Evolutionary conservation across 2,797 vertebrate genomes (phyloP), one percentile per base, ranked within the genome.

Genomic region (Loriculus beryllinus): DNA sequence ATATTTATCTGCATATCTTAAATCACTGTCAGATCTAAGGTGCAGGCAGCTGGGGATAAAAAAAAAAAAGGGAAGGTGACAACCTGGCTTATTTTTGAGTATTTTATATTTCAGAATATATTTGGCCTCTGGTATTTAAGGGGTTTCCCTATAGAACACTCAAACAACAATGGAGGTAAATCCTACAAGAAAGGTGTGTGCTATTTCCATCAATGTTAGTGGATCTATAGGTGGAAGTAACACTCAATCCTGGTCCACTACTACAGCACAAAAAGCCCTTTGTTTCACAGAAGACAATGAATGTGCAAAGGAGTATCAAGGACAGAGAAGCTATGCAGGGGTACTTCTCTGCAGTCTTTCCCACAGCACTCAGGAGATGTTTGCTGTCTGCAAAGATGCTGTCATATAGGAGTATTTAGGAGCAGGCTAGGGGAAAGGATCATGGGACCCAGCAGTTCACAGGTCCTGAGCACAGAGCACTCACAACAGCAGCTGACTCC

Each of bases 401-500:
- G 59, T 11, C 54, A 33, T 0, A 54, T 0, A 64, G 40, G 9
- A 88, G 59, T 52, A 81, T 37, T 6, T 28, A 75, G 39, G 48
- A 87, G 72, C 11, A 35, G 37, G 5, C 17, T 23, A 28, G 7
- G 18, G 64, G 42, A 64, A n/a, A 37, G 25, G n/a, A 68, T 56
- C 31, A 37, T 3, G 20, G 28, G n/a, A 71, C 5, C 14, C 39
- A 76, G 64, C 42, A 63, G 26, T 6, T 37, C 40, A 31, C 29
- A 51, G 40, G 59, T 76, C 31, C 70, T 8, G 43, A 63, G 60
- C 60, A 87, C 10, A 21, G 8, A 54, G 69, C 60, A 26, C 13
- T 26, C 13, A 15, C 31, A 45, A 14, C 21, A 74, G 71, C 0
- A 0, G 16, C 26, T 10, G 14, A 39, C 17, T 42, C 42, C 56